These are phyloP conservation scores for Mesorhabditis belari DNA, from an alignment of 2,888 invertebrate genomes.

Conservation along the genomic window DNA sequence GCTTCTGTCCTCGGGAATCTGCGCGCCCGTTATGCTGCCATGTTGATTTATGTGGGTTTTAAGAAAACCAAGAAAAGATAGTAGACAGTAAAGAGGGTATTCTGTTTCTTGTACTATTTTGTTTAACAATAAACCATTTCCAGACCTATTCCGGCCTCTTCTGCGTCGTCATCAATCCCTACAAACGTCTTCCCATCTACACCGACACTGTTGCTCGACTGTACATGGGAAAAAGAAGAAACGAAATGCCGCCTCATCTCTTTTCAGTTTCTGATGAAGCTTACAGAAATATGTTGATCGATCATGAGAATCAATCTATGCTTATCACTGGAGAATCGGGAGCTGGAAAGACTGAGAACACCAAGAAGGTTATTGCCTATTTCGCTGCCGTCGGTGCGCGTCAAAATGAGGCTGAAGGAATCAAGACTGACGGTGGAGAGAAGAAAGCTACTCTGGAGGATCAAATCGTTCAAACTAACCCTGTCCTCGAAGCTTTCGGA, in stretches of 20 bases:
- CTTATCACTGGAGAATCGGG: constrained; percentile 94
- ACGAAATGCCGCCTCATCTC: constrained; percentile 98
- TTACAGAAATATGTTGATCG: constrained; percentile 56
- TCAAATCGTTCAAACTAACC: constrained; percentile 98
- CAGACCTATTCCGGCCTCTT: constrained; percentile 33
- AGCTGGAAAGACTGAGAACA: constrained; percentile 99
- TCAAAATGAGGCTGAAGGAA: constrained; percentile 8
- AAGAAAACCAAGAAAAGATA: neutral
- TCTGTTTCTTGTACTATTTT: no score
- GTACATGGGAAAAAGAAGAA: constrained; percentile 97
- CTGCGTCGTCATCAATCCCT: constrained; percentile 35
- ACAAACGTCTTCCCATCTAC: constrained; percentile 37
- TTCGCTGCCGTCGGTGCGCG: constrained; percentile 66
- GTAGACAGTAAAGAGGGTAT: no score
- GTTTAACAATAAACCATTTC: no score
- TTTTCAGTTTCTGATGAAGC: constrained; percentile 55
- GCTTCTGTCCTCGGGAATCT: constrained; percentile 96
- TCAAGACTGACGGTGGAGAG: neutral
- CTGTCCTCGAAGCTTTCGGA: constrained; percentile 97
- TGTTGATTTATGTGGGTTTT: constrained; percentile 64
- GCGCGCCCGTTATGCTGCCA: constrained; percentile 92
- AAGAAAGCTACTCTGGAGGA: constrained; percentile 80
- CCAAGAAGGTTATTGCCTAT: constrained; percentile 99
- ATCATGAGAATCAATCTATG: constrained; percentile 68
- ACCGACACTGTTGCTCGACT: constrained; percentile 56